Evolutionary conservation across 2,888 invertebrate genomes (phyloP), one percentile per base, ranked within the genome.

Genomic region (Xestobium rufovillosum): DNA sequence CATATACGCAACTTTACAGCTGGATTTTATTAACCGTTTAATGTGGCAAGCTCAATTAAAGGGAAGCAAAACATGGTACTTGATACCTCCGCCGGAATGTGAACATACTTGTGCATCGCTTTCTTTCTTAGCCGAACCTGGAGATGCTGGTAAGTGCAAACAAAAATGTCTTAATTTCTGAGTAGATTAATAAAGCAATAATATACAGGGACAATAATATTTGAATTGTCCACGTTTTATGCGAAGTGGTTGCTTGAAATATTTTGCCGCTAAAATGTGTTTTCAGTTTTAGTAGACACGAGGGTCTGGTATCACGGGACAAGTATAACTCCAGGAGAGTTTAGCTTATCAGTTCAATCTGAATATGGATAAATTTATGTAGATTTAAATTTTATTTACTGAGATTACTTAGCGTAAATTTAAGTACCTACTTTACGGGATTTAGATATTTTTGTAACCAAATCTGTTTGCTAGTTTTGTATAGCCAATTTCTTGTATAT

Each of bases 31-130:
- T 48, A 80, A 84, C 49, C 76, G 91, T 42, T 73, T 92, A 16
- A 90, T 91, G 76, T 92, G 92, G 92, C 92, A 92, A 67, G 91
- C 89, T 2, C 91, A 92, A 67, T 72, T 92, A 10, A 73, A 75
- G 49, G 92, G 92, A 1, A 79, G 76, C 51, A 94, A 92, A 68
- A 81, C 75, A 8, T 94, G 92, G 92, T 70, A 73, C 12, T 65
- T 92, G 19, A 77, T 82, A 9, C 91, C 92, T 0, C 83, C 87
- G 1, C 86, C 89, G 0, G 91, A 91, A 67, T 90, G 90, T 68
- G 86, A 90, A 61, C 61, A 75, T 55, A 60, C 79, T 37, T 92
- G 91, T 60, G 67, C 75, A 41, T 69, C 75, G 27, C 75, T 90
- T 52, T 73, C 79, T 42, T 86, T 85, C 62, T 78, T 79, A 48